phyloP scores from a whole-genome alignment of 1,140 invertebrate species.

The Bombus cullumanus region DNA sequence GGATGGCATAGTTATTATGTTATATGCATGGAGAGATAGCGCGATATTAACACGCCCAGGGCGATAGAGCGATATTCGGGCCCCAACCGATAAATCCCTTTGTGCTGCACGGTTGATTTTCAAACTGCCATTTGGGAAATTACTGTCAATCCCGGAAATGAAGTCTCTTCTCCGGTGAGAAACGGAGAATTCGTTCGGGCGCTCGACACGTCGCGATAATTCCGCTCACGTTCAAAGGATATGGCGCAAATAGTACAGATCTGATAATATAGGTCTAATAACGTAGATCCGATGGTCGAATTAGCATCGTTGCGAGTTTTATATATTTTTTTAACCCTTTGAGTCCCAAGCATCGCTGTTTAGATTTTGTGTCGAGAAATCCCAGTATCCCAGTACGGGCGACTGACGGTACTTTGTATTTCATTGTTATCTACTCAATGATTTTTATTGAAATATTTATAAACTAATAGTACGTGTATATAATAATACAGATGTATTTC shows the following conservation, averaged over 20 bases:
- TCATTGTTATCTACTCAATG: no score
- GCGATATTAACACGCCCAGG: constrained; percentile 69
- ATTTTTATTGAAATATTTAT: no score
- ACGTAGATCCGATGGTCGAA: no score
- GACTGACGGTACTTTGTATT: no score
- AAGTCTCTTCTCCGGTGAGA: constrained; percentile 73
- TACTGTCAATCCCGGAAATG: constrained; percentile 77
- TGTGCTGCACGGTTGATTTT: constrained; percentile 77
- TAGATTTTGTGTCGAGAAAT: no score
- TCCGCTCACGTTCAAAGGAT: constrained; percentile 61
- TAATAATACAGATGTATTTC: no score
- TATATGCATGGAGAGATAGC: constrained; percentile 68
- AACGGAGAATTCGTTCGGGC: constrained; percentile 24
- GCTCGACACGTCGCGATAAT: constrained; percentile 61
- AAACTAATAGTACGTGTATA: no score
- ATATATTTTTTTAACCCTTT: no score
- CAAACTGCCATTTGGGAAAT: constrained; percentile 77
- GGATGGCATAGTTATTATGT: constrained; percentile 71
- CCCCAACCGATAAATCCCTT: constrained; percentile 75
- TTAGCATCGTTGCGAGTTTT: no score
- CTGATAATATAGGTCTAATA: constrained; percentile 21
- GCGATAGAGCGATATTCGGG: constrained; percentile 70
- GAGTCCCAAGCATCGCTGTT: no score
- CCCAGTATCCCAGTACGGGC: no score
- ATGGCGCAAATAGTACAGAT: constrained; percentile 38